A percentile compares a stretch with the other conserved stretches of the same genome.
These are phyloP conservation scores for Meriones psammophilus DNA, from an alignment of 2,797 vertebrate species.

Conservation along the genomic window DNA sequence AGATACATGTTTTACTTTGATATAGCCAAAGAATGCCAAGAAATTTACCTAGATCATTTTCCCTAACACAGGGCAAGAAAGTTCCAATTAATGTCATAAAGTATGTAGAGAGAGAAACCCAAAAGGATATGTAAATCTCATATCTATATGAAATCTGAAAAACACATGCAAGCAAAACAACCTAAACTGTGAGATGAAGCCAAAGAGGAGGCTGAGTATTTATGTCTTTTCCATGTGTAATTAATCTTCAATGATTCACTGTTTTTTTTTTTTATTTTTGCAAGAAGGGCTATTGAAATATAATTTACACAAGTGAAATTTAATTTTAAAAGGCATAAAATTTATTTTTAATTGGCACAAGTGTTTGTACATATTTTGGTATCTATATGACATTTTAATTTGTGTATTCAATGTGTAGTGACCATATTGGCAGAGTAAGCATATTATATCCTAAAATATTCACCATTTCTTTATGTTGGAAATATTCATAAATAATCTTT, in stretches of 20 bases:
- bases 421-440: not conserved
- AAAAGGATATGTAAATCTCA: not conserved
- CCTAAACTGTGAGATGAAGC: not conserved
- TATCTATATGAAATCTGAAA: slow-evolving; percentile 15
- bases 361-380: not conserved
- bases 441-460: not conserved
- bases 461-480: not conserved
- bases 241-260: not conserved
- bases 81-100: not conserved
- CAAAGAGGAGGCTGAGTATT: not conserved
- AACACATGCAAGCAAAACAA: not conserved
- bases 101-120: not conserved
- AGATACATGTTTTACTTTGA: not conserved
- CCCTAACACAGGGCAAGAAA: slow-evolving; percentile 30
- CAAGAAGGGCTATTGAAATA: not conserved
- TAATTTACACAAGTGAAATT: not conserved
- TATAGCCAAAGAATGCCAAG: not conserved
- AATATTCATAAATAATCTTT: not conserved
- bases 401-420: not conserved
- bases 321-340: not conserved
- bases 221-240: not conserved
- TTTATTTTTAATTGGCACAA: not conserved
- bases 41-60: slow-evolving; percentile 42
- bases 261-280: not conserved
- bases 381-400: not conserved